Evolutionary conservation across 1,140 invertebrate genomes (phyloP).

Genomic region (Drosophila arawakana): DNA sequence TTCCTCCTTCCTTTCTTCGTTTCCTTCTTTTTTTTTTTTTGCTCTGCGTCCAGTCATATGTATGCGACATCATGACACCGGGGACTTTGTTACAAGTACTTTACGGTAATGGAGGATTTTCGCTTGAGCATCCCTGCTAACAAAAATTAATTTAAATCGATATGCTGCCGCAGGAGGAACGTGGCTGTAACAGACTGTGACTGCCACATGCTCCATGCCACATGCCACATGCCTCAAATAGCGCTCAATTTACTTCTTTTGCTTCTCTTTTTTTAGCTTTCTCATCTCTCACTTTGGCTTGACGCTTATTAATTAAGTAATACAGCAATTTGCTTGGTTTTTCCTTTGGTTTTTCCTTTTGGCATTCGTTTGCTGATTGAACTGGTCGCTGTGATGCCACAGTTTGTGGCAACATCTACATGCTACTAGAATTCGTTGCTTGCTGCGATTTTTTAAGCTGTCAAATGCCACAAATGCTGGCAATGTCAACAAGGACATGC

Average conservation of each 20-base stretch:
- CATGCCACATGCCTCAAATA: constrained; percentile 7
- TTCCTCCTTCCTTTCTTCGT: constrained; percentile 16
- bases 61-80: constrained; percentile 71
- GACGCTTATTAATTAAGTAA: constrained; percentile 70
- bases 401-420: constrained; percentile 2
- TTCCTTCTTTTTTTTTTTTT: constrained; percentile 22
- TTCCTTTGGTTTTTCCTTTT: too few relatives aligned
- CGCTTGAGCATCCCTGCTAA: constrained; percentile 84
- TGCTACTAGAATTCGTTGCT: not conserved
- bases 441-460: constrained; percentile 33
- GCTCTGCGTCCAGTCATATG: constrained; percentile 61
- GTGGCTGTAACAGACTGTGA: constrained; percentile 15
- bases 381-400: constrained; percentile 2
- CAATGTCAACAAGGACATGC: constrained; percentile 81
- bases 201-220: not conserved
- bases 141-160: constrained; percentile 85
- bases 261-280: not conserved
- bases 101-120: constrained; percentile 84
- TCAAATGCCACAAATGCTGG: constrained; percentile 18
- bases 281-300: not conserved
- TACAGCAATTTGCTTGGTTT: constrained; percentile 61
- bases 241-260: constrained; percentile 23
- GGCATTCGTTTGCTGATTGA: constrained; percentile 54
- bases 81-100: constrained; percentile 84
- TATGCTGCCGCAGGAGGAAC: constrained; percentile 64